phyloP scores from a whole-genome alignment of 1,140 invertebrate genomes.

The Formica selysi region DNA sequence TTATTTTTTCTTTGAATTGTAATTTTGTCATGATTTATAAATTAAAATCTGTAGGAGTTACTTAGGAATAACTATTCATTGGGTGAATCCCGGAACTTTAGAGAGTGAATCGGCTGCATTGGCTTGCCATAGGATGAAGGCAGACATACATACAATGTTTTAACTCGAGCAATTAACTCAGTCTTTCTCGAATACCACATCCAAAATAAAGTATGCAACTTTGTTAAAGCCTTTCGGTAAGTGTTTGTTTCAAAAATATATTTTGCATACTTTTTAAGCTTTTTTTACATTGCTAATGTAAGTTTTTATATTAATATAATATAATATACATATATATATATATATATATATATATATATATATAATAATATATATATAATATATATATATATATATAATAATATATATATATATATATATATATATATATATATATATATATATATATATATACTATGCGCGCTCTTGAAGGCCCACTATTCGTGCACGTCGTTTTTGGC shows the following conservation, averaged over 20 bases:
- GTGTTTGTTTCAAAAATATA: not conserved
- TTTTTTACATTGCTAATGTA: not conserved
- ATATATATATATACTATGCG: no score
- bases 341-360: no score
- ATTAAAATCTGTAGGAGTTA: constrained; percentile 19
- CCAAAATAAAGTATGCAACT: constrained; percentile 15
- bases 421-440: no score
- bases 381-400: no score
- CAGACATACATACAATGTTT: constrained; percentile 11
- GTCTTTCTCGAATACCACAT: constrained; percentile 6
- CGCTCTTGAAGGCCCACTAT: no score
- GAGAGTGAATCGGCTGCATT: constrained; percentile 12
- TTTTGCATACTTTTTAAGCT: not conserved
- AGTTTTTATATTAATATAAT: not conserved
- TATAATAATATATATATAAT: no score
- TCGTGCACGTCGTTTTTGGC: no score
- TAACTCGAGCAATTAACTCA: constrained; percentile 1
- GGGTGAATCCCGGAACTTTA: constrained; percentile 11
- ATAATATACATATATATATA: not conserved
- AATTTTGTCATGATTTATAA: not conserved
- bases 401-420: no score
- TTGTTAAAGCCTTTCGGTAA: constrained; percentile 26
- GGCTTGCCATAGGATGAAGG: constrained; percentile 1
- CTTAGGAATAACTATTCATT: constrained; percentile 6
- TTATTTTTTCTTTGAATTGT: no score